These are phyloP conservation scores for Pimpla rufipes DNA, from an alignment of 2,888 invertebrate species.

Conservation along the genomic window DNA sequence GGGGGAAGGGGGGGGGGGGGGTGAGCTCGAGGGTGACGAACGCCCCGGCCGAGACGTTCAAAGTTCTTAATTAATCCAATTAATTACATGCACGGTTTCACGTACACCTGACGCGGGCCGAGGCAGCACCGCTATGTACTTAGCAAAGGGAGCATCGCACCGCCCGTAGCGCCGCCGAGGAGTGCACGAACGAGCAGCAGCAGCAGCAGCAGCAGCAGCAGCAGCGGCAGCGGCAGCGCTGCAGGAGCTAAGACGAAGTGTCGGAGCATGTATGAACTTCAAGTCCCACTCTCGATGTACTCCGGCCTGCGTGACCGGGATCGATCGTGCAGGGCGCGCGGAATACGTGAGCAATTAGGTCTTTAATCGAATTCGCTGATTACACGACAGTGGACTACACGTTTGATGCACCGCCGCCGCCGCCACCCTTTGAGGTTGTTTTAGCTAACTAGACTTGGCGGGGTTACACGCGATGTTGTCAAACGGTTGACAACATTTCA, in stretches of 20 bases:
- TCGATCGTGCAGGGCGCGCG: slow-evolving; percentile 7
- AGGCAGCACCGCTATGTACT: slow-evolving; percentile 21
- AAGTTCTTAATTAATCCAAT: slow-evolving; percentile 80
- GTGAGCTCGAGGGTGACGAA: slow-evolving; percentile 57
- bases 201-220: slow-evolving; percentile 13
- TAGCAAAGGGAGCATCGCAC: slow-evolving; percentile 43
- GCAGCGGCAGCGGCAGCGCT: background rate
- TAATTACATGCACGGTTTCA: slow-evolving; percentile 76
- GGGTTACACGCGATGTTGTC: background rate
- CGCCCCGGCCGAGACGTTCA: slow-evolving; percentile 62
- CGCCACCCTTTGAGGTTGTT: background rate
- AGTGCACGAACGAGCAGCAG: slow-evolving; percentile 9
- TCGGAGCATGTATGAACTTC: slow-evolving; percentile 42
- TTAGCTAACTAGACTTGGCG: background rate
- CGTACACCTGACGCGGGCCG: slow-evolving; percentile 64
- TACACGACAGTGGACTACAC: slow-evolving; percentile 16
- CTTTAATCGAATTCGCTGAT: slow-evolving; percentile 42
- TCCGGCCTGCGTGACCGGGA: slow-evolving; percentile 18
- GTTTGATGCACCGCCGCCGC: no score
- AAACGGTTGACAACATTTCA: no score
- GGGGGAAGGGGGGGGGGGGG: background rate
- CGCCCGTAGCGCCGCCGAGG: background rate
- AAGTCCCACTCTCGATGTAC: slow-evolving; percentile 37
- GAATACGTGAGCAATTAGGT: slow-evolving; percentile 16
- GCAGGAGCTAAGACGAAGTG: slow-evolving; percentile 19